Evolutionary conservation across 2,888 invertebrate species (phyloP).

Genomic region (Steromphala cineraria): DNA sequence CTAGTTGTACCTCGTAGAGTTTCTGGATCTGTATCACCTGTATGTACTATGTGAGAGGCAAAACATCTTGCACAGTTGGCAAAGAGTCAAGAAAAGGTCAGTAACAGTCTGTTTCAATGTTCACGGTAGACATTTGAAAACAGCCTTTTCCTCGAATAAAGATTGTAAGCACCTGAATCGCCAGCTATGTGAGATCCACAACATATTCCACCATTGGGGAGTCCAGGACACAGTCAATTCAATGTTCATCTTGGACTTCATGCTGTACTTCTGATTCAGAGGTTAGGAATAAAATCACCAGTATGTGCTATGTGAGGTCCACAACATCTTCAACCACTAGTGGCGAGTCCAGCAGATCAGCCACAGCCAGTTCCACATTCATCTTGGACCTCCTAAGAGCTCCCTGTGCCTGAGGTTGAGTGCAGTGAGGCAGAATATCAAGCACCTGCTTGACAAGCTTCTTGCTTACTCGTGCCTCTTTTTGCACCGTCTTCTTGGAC

Average conservation of each 20-base stretch:
- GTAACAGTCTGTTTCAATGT: too few species aligned
- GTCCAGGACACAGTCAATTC: not conserved
- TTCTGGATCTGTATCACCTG: too few species aligned
- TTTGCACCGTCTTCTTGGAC: not conserved
- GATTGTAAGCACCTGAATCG: too few species aligned
- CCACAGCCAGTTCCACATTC: not conserved
- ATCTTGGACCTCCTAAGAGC: not conserved
- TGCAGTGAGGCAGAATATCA: not conserved
- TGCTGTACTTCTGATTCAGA: too few species aligned
- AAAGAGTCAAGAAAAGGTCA: too few species aligned
- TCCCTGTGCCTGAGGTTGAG: not conserved
- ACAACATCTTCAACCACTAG: not conserved
- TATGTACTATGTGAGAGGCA: too few species aligned
- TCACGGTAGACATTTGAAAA: too few species aligned
- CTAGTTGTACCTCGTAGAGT: too few species aligned
- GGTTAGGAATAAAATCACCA: too few species aligned
- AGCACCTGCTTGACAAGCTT: not conserved
- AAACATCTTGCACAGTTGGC: too few species aligned
- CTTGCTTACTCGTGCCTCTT: not conserved
- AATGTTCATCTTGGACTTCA: not conserved
- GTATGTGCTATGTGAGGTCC: not conserved
- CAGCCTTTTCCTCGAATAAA: too few species aligned
- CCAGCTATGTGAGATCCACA: not conserved
- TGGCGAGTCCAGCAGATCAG: not conserved
- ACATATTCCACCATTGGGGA: not conserved